A percentile compares a stretch with the other conserved stretches of the same genome.
These are phyloP conservation scores for Apis florea DNA, from an alignment of 1,140 invertebrate genomes.

Conservation along the genomic window DNA sequence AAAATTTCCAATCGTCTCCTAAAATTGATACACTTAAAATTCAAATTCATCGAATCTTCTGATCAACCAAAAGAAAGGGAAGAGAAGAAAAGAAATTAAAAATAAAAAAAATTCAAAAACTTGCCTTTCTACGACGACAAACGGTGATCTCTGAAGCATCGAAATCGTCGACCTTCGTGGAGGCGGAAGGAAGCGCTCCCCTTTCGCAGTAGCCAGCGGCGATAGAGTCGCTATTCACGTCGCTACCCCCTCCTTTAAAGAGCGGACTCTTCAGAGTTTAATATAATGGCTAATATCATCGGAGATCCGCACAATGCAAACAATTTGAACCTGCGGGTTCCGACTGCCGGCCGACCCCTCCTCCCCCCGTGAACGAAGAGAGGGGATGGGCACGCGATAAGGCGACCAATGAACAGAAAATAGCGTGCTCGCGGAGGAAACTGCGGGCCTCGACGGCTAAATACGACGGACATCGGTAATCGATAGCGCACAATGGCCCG, in stretches of 20 bases:
- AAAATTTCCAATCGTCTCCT: too few species aligned
- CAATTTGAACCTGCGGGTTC: constrained; percentile 65
- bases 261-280: constrained; percentile 69
- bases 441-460: constrained; percentile 58
- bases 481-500: constrained; percentile 65
- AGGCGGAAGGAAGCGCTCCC: constrained; percentile 55
- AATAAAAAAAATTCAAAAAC: too few species aligned
- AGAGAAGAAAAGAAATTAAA: too few species aligned
- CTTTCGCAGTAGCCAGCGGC: constrained; percentile 26
- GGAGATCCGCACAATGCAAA: constrained; percentile 72
- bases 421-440: constrained; percentile 57
- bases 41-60: background rate
- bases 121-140: background rate
- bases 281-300: constrained; percentile 73
- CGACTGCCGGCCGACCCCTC: background rate
- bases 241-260: constrained; percentile 43
- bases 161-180: constrained; percentile 24
- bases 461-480: constrained; percentile 67
- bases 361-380: background rate
- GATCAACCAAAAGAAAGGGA: background rate
- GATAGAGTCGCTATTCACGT: constrained; percentile 47
- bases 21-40: background rate
- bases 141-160: background rate
- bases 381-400: constrained; percentile 53
- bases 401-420: constrained; percentile 67